Percentiles rank a stretch among this genome's conserved stretches.
These are phyloP conservation scores for Venusia cambrica DNA, from an alignment of 2,888 invertebrate species.

Conservation along the genomic window DNA sequence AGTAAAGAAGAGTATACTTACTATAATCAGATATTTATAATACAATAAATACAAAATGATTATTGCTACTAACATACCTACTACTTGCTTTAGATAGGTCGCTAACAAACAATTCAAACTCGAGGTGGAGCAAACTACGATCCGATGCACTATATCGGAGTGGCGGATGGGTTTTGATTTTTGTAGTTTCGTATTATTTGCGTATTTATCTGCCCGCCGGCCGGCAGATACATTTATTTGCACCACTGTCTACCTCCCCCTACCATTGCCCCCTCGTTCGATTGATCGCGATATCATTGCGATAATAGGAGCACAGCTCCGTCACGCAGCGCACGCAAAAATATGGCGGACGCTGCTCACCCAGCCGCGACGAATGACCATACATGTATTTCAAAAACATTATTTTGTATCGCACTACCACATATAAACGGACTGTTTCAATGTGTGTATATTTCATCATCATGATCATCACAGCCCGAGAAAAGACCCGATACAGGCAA, in stretches of 20 bases:
- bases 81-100: too few relatives aligned
- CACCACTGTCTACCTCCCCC: constrained; percentile 58
- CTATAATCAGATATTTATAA: too few relatives aligned
- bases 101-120: too few relatives aligned
- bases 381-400: constrained; percentile 19
- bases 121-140: constrained; percentile 47
- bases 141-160: constrained; percentile 53
- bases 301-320: constrained; percentile 73
- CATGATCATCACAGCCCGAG: too few relatives aligned
- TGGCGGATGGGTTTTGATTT: constrained; percentile 80
- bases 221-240: constrained; percentile 79
- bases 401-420: constrained; percentile 11
- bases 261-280: constrained; percentile 52
- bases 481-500: too few relatives aligned
- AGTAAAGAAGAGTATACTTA: too few relatives aligned
- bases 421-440: too few relatives aligned
- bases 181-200: constrained; percentile 77
- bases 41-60: too few relatives aligned
- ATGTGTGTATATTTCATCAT: too few relatives aligned
- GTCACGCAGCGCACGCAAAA: constrained; percentile 54
- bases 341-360: constrained; percentile 53
- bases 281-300: constrained; percentile 81
- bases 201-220: constrained; percentile 78
- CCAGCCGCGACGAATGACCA: constrained; percentile 36
- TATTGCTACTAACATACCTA: too few relatives aligned